Evolutionary conservation across 2,797 vertebrate species (phyloP).

Genomic region (Acanthurus leucopareius): DNA sequence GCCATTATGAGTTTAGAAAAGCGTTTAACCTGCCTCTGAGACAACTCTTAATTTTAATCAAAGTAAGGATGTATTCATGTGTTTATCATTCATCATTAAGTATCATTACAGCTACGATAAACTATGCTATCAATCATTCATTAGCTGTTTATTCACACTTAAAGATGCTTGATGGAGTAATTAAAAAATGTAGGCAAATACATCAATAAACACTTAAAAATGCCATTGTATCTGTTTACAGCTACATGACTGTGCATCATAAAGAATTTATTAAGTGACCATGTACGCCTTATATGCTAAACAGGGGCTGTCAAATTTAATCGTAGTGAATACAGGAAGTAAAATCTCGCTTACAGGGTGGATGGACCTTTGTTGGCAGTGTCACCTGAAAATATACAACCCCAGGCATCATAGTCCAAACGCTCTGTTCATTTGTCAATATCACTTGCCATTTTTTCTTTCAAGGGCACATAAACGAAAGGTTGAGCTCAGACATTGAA

Average conservation of each 20-base stretch:
- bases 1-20: too few relatives aligned
- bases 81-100: background rate
- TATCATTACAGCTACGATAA: background rate
- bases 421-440: conserved; percentile 81
- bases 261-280: background rate
- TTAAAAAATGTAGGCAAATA: conserved; percentile 6
- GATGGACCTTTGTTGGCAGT: conserved; percentile 41
- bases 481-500: conserved; percentile 83
- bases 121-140: background rate
- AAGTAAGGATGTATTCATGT: background rate
- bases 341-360: conserved; percentile 13
- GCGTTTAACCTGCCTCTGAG: background rate
- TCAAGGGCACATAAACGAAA: conserved; percentile 83
- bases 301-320: conserved; percentile 27
- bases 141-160: conserved; percentile 3
- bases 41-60: background rate
- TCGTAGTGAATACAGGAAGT: background rate
- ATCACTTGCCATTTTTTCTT: conserved; percentile 80
- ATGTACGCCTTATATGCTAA: background rate
- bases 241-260: background rate
- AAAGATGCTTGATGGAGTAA: background rate
- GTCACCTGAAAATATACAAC: conserved; percentile 51
- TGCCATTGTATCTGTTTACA: background rate
- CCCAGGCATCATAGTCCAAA: conserved; percentile 44
- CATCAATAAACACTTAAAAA: conserved; percentile 7